Conservation (phyloP, 2,113 vertebrate genomes). For the Danio rerio region DNA sequence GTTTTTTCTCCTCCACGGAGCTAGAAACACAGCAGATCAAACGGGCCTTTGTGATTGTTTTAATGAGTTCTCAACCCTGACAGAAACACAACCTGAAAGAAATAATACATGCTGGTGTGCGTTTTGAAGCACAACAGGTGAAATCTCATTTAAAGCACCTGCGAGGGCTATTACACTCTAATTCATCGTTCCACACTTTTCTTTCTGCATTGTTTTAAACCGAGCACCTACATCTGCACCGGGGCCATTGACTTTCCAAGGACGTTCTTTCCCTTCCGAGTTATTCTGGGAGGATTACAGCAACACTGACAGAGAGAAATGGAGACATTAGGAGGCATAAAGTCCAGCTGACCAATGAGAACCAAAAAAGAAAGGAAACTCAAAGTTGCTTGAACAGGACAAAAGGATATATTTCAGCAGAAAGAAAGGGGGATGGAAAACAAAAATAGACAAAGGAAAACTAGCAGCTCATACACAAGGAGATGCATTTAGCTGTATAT, state of each 20-base stretch:
- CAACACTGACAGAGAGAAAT: slow-evolving; percentile 37
- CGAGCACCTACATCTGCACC: slow-evolving; percentile 6
- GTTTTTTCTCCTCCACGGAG: background rate
- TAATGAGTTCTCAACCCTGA: slow-evolving; percentile 7
- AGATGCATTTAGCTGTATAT: too few relatives aligned
- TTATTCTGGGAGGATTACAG: slow-evolving; percentile 43
- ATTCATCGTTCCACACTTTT: background rate
- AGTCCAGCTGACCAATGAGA: slow-evolving; percentile 39
- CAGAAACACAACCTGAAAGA: background rate
- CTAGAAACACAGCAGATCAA: background rate
- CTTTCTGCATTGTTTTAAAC: slow-evolving; percentile 12
- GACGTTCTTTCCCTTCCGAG: slow-evolving; percentile 1
- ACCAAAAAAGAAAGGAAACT: background rate
- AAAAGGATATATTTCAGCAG: slow-evolving; percentile 19
- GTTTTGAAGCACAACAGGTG: background rate
- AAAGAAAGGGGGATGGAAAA: background rate
- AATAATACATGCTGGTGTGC: background rate
- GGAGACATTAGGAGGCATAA: slow-evolving; percentile 42
- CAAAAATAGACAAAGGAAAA: slow-evolving; percentile 25
- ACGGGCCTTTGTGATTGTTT: background rate
- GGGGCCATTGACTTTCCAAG: slow-evolving; percentile 32
- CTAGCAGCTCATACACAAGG: background rate
- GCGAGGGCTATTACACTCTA: background rate
- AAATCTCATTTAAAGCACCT: background rate
- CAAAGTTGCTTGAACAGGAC: slow-evolving; percentile 32